phyloP scores from a whole-genome alignment of 2,113 vertebrate genomes.

The Bufo gargarizans region DNA sequence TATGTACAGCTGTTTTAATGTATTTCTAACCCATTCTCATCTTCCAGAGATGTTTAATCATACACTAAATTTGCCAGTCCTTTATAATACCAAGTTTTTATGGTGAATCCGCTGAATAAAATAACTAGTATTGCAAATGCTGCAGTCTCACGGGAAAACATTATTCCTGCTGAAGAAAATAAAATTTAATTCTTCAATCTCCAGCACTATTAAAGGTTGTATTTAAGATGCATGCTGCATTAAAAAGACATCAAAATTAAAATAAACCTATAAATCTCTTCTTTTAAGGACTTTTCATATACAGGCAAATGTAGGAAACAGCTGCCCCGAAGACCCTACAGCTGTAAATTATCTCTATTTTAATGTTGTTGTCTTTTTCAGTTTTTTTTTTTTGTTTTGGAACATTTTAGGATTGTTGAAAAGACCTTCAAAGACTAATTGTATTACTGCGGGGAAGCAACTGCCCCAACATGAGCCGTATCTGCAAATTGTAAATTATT shows the following conservation, averaged over 20 bases:
- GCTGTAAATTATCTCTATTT: constrained; percentile 70
- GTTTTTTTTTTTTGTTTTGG: constrained; percentile 66
- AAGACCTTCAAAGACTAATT: constrained; percentile 73
- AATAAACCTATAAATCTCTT: constrained; percentile 54
- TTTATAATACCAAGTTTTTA: constrained; percentile 50
- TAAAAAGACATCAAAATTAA: constrained; percentile 67
- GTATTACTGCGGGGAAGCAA: constrained; percentile 74
- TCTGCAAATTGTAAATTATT: constrained; percentile 75
- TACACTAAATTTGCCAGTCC: constrained; percentile 43
- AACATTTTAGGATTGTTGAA: constrained; percentile 73
- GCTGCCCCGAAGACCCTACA: constrained; percentile 60
- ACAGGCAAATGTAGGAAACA: constrained; percentile 56
- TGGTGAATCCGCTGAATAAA: constrained; percentile 51
- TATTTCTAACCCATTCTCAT: constrained; percentile 38
- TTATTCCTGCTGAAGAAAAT: constrained; percentile 57
- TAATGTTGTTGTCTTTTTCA: constrained; percentile 42
- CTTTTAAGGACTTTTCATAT: constrained; percentile 62
- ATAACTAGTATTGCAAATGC: constrained; percentile 72
- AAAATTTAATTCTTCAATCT: constrained; percentile 58
- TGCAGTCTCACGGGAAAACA: constrained; percentile 75
- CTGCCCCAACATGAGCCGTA: constrained; percentile 75
- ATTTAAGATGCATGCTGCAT: constrained; percentile 59
- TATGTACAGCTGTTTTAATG: constrained; percentile 26
- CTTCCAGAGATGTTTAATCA: constrained; percentile 47
- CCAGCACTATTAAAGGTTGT: constrained; percentile 53